Conservation (phyloP, 2,797 vertebrate species). For the Pampus argenteus region DNA sequence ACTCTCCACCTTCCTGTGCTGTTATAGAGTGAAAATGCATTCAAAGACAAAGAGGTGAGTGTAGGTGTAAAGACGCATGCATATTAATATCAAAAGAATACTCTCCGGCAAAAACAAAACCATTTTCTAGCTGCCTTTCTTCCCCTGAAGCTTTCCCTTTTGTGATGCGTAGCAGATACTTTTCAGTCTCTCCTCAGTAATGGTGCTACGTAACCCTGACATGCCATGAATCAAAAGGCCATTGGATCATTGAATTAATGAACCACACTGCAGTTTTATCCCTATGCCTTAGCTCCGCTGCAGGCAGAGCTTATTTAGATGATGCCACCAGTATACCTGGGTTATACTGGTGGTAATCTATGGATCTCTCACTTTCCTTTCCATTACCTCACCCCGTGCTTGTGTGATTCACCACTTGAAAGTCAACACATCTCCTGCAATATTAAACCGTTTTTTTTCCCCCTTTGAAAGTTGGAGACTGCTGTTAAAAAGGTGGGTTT, state of each 20-base stretch:
- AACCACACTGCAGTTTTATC: conserved; percentile 44
- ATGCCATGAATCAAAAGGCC: conserved; percentile 54
- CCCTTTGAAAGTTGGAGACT: conserved; percentile 55
- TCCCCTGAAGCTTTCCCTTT: conserved; percentile 48
- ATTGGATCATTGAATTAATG: conserved; percentile 63
- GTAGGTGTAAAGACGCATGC: conserved; percentile 23
- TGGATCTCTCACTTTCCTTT: conserved; percentile 9
- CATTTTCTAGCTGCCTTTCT: conserved; percentile 24
- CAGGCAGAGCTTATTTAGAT: conserved; percentile 47
- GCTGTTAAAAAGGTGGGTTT: conserved; percentile 67
- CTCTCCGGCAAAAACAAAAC: conserved; percentile 7
- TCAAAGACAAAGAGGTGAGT: conserved; percentile 70
- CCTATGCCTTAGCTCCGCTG: conserved; percentile 25
- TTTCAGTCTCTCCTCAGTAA: conserved; percentile 41
- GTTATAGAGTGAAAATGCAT: conserved; percentile 55
- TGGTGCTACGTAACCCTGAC: conserved; percentile 30
- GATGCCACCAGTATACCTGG: conserved; percentile 21
- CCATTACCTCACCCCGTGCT: conserved; percentile 31
- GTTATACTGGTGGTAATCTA: conserved; percentile 20
- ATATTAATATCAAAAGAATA: conserved; percentile 18
- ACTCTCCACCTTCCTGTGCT: conserved; percentile 37
- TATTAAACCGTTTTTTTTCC: conserved; percentile 56
- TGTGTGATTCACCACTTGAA: conserved; percentile 2
- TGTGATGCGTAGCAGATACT: conserved; percentile 16
- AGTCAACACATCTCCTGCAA: neutral